These are phyloP conservation scores for Chelmon rostratus DNA, from an alignment of 2,797 vertebrate species.

Conservation along the genomic window DNA sequence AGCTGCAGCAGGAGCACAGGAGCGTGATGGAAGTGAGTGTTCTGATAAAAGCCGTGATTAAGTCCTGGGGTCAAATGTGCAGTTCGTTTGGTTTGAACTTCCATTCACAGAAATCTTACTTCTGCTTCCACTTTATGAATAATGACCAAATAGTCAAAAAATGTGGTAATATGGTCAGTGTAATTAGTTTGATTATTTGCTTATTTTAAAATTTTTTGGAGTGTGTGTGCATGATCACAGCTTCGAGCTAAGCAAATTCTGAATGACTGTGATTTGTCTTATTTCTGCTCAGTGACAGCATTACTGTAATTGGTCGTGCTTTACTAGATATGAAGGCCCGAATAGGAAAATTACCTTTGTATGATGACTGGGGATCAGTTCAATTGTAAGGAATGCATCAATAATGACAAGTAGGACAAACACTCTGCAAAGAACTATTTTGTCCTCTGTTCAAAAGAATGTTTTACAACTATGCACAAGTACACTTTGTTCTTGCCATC, in stretches of 20 bases:
- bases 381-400: background rate
- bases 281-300: background rate
- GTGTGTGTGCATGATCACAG: no score
- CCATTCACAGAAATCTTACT: background rate
- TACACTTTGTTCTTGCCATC: background rate
- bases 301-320: background rate
- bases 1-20: conserved; percentile 24
- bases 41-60: conserved; percentile 27
- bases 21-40: conserved; percentile 4
- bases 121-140: background rate
- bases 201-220: no score
- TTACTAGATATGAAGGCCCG: background rate
- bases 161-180: no score
- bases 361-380: background rate
- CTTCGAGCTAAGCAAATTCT: no score
- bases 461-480: background rate
- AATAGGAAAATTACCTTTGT: background rate
- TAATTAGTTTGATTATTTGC: background rate
- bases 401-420: background rate
- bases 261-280: background rate
- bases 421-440: background rate
- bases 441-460: background rate
- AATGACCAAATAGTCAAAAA: background rate
- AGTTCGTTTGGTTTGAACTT: conserved; percentile 6
- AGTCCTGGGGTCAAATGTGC: background rate